Evolutionary conservation across 2,888 invertebrate species (phyloP).

Genomic region (Pediacus dermestoides): DNA sequence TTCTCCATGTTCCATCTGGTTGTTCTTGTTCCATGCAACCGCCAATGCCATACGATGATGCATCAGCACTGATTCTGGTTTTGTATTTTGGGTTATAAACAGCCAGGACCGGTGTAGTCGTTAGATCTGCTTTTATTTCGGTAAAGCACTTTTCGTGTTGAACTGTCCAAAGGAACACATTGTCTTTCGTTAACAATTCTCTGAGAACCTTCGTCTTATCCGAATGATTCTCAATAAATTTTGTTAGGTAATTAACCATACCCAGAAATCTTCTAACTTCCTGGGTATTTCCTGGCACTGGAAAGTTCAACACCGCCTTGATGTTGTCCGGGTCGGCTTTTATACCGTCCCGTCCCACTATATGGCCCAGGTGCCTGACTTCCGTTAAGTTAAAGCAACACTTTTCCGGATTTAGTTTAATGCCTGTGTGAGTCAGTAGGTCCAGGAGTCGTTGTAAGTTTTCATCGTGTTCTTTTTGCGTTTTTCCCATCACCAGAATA

Average conservation of each 20-base stretch:
- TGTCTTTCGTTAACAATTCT: slow-evolving; percentile 18
- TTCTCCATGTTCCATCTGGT: slow-evolving; percentile 17
- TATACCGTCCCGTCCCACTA: slow-evolving; percentile 21
- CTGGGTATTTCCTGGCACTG: slow-evolving; percentile 9
- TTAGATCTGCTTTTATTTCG: slow-evolving; percentile 15
- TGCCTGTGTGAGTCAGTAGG: slow-evolving; percentile 13
- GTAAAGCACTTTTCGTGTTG: slow-evolving; percentile 21
- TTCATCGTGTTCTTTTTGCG: slow-evolving; percentile 14
- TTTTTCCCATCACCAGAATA: slow-evolving; percentile 13
- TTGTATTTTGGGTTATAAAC: slow-evolving; percentile 30
- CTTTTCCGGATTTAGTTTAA: slow-evolving; percentile 31
- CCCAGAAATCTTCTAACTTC: slow-evolving; percentile 20
- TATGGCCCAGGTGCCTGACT: slow-evolving; percentile 33
- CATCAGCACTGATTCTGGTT: slow-evolving; percentile 30
- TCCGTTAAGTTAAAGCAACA: slow-evolving; percentile 27
- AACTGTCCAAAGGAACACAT: slow-evolving; percentile 11
- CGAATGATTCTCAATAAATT: slow-evolving; percentile 26
- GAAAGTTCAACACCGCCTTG: not conserved
- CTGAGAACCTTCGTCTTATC: slow-evolving; percentile 18
- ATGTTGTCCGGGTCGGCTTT: slow-evolving; percentile 9
- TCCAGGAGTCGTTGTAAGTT: slow-evolving; percentile 11
- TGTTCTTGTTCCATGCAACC: slow-evolving; percentile 25
- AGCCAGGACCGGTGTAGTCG: slow-evolving; percentile 32
- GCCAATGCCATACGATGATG: slow-evolving; percentile 21
- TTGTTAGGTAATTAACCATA: slow-evolving; percentile 26